A percentile compares a stretch with the other conserved stretches of the same genome.
These are phyloP conservation scores for Uria lomvia DNA, from an alignment of 2,113 vertebrate genomes.

Conservation along the genomic window DNA sequence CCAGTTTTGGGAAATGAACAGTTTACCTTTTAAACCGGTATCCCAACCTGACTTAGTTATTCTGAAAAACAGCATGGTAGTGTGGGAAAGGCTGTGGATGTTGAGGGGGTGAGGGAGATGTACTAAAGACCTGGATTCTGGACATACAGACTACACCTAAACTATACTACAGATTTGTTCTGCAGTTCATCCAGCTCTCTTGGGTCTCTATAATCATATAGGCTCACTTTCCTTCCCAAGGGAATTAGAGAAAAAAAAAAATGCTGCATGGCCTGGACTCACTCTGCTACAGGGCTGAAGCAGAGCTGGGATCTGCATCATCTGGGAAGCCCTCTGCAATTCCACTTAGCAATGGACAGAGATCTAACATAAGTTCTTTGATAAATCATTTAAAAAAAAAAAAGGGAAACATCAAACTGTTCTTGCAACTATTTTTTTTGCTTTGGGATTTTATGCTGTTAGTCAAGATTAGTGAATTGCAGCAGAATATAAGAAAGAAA, in stretches of 20 bases:
- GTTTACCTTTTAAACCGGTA: not conserved
- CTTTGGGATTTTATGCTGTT: not conserved
- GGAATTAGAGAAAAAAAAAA: not conserved
- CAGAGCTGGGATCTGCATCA: not conserved
- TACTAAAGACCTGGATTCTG: not conserved
- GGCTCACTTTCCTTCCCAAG: not conserved
- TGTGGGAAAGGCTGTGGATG: not conserved
- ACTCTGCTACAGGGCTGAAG: not conserved
- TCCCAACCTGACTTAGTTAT: not conserved
- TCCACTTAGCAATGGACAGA: not conserved
- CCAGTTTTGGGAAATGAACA: not conserved
- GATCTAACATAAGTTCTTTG: not conserved
- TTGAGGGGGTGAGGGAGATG: rapidly evolving
- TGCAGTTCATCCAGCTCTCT: not conserved
- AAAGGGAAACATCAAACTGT: not conserved
- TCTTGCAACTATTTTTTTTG: not conserved
- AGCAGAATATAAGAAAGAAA: not conserved
- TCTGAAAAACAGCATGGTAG: not conserved
- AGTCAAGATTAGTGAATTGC: not conserved
- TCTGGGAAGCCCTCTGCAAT: not conserved
- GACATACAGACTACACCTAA: not conserved
- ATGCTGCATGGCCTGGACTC: not conserved
- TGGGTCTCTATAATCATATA: not conserved
- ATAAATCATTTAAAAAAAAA: not conserved
- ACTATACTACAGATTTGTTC: not conserved